phyloP scores from a whole-genome alignment of 2,797 vertebrate genomes.

The Eulemur coronatus region DNA sequence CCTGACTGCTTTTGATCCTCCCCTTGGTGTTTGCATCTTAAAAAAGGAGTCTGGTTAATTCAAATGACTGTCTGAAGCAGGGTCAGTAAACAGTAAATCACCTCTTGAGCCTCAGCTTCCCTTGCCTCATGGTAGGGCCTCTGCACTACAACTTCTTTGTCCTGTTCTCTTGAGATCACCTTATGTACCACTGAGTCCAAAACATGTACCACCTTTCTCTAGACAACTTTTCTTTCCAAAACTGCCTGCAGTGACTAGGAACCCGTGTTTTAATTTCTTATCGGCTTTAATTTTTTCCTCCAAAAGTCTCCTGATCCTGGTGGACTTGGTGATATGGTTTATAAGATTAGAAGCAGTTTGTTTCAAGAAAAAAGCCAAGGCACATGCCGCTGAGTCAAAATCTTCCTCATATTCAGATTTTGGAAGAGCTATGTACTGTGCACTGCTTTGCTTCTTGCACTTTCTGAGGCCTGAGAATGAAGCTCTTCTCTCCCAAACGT shows the following conservation, averaged over 20 bases:
- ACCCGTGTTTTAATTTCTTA: neutral
- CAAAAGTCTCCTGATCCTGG: neutral
- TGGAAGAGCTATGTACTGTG: neutral
- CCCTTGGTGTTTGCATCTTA: slow-evolving; percentile 1
- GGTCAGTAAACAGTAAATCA: neutral
- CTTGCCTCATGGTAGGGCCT: neutral
- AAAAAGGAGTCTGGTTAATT: neutral
- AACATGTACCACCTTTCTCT: neutral
- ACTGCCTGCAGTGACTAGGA: neutral
- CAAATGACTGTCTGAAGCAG: neutral
- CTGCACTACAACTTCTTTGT: neutral
- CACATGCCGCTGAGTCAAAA: neutral
- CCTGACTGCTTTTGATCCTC: neutral
- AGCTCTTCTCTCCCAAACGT: neutral
- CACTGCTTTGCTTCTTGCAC: neutral
- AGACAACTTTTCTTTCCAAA: neutral
- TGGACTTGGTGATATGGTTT: neutral
- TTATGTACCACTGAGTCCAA: neutral
- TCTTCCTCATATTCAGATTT: neutral
- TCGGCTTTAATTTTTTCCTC: neutral
- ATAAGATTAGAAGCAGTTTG: neutral
- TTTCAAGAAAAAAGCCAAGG: neutral
- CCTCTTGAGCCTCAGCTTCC: neutral
- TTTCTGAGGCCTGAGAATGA: neutral
- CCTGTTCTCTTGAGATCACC: neutral